Conservation (phyloP, 2,113 vertebrate genomes). For the Saimiri boliviensis region DNA sequence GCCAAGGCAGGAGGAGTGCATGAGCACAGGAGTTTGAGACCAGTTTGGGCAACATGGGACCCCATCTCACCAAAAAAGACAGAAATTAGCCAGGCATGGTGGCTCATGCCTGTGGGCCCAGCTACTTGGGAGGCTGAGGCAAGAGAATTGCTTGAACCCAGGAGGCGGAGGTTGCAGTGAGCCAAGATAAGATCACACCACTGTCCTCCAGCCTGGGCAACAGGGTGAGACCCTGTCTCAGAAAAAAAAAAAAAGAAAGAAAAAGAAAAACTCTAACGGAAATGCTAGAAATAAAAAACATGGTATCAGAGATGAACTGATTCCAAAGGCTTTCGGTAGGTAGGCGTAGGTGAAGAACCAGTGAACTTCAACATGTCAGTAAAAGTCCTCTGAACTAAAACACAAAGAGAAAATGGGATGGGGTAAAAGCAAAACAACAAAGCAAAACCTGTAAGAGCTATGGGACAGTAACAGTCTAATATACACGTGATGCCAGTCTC, state of each 20-base stretch:
- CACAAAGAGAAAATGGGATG: not conserved
- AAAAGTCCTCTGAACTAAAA: not conserved
- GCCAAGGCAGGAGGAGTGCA: not conserved
- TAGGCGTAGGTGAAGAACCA: not conserved
- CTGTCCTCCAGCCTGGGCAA: not conserved
- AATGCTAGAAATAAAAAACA: no score
- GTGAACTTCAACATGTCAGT: not conserved
- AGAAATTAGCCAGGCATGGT: not conserved
- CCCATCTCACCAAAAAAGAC: not conserved
- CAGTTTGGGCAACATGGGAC: not conserved
- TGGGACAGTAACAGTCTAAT: not conserved
- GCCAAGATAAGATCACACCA: not conserved
- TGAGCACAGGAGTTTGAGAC: not conserved
- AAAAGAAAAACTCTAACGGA: not conserved
- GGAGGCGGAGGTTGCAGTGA: not conserved
- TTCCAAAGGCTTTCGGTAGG: constrained; percentile 13
- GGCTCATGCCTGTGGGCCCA: not conserved
- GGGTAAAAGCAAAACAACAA: not conserved
- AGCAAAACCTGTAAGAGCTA: not conserved
- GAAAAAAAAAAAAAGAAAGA: not conserved
- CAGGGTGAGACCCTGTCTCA: not conserved
- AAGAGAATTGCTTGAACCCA: not conserved
- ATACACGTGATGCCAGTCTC: not conserved
- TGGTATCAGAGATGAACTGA: not conserved
- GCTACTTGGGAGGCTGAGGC: not conserved